A percentile compares a stretch with the other conserved stretches of the same genome.
phyloP scores from a whole-genome alignment of 2,113 vertebrate species.

The cattle (Bos taurus) region DNA sequence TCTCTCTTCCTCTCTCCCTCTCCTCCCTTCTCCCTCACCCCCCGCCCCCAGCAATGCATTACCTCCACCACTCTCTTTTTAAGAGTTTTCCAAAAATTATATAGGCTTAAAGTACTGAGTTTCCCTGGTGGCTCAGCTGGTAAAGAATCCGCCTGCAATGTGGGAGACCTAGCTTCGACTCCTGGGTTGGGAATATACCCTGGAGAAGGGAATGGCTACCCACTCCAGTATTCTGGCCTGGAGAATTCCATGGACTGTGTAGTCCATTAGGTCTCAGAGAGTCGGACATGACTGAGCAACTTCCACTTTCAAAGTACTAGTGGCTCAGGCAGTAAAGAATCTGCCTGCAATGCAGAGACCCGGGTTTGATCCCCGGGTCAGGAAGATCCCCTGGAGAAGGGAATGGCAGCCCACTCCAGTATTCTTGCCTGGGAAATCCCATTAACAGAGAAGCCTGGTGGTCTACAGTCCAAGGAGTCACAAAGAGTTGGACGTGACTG shows the following conservation, averaged over 20 bases:
- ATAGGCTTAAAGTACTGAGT: neutral
- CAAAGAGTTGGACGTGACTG: neutral
- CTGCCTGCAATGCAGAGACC: neutral
- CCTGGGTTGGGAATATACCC: neutral
- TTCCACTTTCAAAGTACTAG: neutral
- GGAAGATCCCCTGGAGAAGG: neutral
- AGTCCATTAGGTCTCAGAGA: neutral
- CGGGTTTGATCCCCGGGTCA: neutral
- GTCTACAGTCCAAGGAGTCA: neutral
- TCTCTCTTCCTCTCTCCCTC: neutral
- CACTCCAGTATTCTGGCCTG: neutral
- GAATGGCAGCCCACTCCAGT: neutral
- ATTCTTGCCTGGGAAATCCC: neutral
- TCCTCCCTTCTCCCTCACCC: neutral
- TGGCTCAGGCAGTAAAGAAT: neutral
- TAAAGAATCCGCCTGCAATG: neutral
- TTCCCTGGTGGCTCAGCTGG: neutral
- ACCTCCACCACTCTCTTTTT: neutral
- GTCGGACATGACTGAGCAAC: rapidly evolving
- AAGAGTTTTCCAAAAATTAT: neutral
- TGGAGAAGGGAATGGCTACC: neutral
- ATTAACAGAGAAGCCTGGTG: neutral
- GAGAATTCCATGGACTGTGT: neutral
- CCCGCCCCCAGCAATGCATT: rapidly evolving
- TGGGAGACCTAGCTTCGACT: neutral